A percentile compares a stretch with the other conserved stretches of the same genome.
Conservation (phyloP, 2,113 vertebrate species). For the Brachyhypopomus gauderio region DNA sequence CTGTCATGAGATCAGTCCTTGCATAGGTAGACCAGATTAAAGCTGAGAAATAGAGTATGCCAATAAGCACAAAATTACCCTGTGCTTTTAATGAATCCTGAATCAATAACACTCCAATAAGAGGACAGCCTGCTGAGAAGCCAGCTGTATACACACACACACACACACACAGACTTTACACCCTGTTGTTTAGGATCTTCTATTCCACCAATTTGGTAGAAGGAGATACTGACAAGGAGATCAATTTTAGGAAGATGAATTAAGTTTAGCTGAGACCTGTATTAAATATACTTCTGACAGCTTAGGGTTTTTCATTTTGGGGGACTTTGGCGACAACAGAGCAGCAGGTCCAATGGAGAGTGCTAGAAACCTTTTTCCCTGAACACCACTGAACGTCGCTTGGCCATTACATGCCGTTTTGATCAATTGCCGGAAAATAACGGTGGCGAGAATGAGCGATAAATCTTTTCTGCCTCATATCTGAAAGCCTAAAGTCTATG, state of each 20-base stretch:
- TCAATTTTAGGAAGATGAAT: slow-evolving; percentile 50
- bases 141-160: slow-evolving; percentile 35
- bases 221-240: slow-evolving; percentile 31
- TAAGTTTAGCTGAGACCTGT: slow-evolving; percentile 25
- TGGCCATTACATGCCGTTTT: slow-evolving; percentile 47
- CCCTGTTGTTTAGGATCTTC: slow-evolving; percentile 3
- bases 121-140: slow-evolving; percentile 24
- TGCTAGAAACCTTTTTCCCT: background rate
- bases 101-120: slow-evolving; percentile 57
- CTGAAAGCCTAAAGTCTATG: slow-evolving; percentile 4
- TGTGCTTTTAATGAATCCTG: slow-evolving; percentile 42
- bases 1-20: slow-evolving; percentile 2
- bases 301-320: slow-evolving; percentile 40
- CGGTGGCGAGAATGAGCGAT: background rate
- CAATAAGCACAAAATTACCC: slow-evolving; percentile 44
- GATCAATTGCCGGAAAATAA: slow-evolving; percentile 49
- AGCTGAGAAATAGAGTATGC: slow-evolving; percentile 17
- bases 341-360: background rate
- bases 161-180: slow-evolving; percentile 10
- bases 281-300: slow-evolving; percentile 43
- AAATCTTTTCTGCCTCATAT: slow-evolving; percentile 41
- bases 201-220: slow-evolving; percentile 7
- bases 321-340: background rate
- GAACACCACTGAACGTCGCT: slow-evolving; percentile 34
- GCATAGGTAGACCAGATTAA: background rate